Conservation (phyloP, 2,113 vertebrate genomes). For the Hemiscyllium ocellatum region DNA sequence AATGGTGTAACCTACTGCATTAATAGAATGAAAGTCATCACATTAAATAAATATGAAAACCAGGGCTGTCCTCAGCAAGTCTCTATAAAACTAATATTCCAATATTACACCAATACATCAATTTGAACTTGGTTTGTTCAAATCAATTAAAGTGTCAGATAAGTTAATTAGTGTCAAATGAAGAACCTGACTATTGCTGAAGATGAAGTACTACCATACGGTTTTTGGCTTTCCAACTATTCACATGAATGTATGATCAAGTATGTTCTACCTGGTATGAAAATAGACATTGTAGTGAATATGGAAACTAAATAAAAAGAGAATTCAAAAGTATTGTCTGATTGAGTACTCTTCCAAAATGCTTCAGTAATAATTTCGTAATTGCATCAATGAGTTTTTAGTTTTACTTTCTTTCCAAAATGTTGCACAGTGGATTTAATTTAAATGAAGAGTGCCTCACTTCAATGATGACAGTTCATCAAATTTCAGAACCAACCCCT, state of each 20-base stretch:
- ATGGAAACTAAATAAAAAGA: background rate
- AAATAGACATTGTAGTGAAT: background rate
- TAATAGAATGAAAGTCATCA: conserved; percentile 12
- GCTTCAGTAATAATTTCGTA: background rate
- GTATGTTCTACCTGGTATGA: background rate
- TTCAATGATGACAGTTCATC: background rate
- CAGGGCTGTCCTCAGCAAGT: background rate
- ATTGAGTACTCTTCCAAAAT: background rate
- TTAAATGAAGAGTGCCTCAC: background rate
- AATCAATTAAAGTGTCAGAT: background rate
- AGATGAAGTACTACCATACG: background rate
- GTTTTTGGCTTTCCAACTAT: background rate
- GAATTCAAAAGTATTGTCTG: background rate
- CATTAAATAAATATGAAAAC: conserved; percentile 19
- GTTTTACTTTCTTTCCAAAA: background rate
- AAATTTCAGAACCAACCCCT: background rate
- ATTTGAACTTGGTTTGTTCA: background rate
- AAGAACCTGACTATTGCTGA: background rate
- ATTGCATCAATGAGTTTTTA: background rate
- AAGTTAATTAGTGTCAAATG: background rate
- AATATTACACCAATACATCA: background rate
- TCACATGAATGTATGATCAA: background rate
- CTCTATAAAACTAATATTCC: background rate
- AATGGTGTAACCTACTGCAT: background rate
- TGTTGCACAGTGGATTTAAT: background rate